phyloP scores from a whole-genome alignment of 2,113 vertebrate species.

The Eudorcas thomsonii region DNA sequence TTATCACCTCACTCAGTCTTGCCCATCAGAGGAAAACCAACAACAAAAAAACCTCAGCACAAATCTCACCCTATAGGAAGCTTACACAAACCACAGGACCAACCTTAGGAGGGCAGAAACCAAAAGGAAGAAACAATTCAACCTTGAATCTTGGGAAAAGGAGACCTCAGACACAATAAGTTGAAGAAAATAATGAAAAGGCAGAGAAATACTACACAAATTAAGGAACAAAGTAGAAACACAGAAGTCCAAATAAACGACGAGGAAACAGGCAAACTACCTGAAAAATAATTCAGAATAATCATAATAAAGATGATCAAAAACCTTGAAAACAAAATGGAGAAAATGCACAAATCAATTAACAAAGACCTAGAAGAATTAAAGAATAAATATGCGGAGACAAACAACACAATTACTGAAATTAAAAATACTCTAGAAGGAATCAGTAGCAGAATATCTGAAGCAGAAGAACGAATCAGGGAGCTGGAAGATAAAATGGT shows the following conservation, averaged over 20 bases:
- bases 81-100: background rate
- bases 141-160: background rate
- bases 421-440: background rate
- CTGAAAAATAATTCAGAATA: background rate
- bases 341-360: background rate
- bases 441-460: background rate
- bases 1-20: background rate
- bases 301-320: background rate
- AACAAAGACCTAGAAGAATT: background rate
- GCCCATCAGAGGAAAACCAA: background rate
- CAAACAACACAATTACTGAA: background rate
- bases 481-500: background rate
- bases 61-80: background rate
- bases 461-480: background rate
- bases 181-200: background rate
- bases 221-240: background rate
- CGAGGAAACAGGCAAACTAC: background rate
- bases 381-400: background rate
- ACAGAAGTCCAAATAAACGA: background rate
- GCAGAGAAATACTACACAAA: background rate
- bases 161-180: background rate
- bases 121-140: background rate
- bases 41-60: background rate
- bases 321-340: background rate
- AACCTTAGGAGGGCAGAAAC: background rate